phyloP scores from a whole-genome alignment of 2,888 invertebrate genomes.

The Strigamia maritima region DNA sequence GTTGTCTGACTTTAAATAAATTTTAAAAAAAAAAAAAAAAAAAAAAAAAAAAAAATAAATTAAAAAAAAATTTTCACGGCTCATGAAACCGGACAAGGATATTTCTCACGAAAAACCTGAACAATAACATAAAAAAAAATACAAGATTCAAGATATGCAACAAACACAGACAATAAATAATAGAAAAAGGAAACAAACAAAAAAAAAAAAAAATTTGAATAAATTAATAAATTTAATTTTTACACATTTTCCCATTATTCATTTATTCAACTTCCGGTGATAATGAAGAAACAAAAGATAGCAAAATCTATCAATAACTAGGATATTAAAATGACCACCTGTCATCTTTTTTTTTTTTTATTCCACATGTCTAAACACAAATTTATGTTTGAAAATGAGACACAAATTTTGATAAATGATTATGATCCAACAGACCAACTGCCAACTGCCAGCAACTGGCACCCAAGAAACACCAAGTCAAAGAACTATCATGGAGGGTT shows the following conservation, averaged over 20 bases:
- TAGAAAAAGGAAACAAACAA: neutral
- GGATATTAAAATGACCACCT: neutral
- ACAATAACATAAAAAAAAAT: neutral
- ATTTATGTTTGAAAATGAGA: constrained; percentile 20
- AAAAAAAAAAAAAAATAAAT: neutral
- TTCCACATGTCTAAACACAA: neutral
- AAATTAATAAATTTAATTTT: neutral
- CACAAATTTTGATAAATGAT: constrained; percentile 29
- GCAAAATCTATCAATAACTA: neutral
- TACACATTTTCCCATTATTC: neutral
- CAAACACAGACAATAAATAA: neutral
- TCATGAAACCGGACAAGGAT: constrained; percentile 22
- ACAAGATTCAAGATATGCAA: constrained; percentile 7
- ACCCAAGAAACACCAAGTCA: constrained; percentile 24
- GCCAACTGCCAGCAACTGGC: constrained; percentile 27
- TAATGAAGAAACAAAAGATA: neutral
- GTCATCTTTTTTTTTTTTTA: neutral
- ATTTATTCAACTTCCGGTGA: neutral
- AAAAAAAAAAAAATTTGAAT: neutral
- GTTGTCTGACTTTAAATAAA: constrained; percentile 14
- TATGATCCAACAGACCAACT: constrained; percentile 24
- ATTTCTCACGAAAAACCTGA: constrained; percentile 12
- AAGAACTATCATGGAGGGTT: neutral
- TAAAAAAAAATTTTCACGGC: neutral
- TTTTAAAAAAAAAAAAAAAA: neutral